Evolutionary conservation across 2,113 vertebrate genomes (phyloP).

Genomic region (Psilopsiagon aymara): DNA sequence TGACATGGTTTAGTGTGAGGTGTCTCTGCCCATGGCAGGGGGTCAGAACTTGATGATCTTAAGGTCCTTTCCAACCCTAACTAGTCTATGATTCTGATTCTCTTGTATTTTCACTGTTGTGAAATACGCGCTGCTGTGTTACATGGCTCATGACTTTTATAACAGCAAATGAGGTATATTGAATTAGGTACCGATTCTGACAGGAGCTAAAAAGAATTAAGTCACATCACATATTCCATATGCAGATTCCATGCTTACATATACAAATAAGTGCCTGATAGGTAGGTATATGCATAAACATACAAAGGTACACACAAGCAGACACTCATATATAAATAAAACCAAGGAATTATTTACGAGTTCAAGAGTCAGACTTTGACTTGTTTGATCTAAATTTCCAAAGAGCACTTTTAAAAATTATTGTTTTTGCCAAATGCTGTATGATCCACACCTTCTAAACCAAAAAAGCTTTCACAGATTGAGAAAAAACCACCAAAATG

Average conservation of each 20-base stretch:
- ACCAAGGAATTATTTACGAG: accelerated
- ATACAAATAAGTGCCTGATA: not conserved
- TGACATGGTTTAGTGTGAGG: too few relatives aligned
- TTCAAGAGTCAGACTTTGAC: not conserved
- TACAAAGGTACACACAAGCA: not conserved
- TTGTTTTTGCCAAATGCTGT: not conserved
- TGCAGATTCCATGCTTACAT: not conserved
- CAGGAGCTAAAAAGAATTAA: not conserved
- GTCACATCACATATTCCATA: not conserved
- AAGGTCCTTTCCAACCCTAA: too few relatives aligned
- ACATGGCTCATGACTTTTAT: not conserved
- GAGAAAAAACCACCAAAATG: not conserved
- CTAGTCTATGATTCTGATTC: too few relatives aligned
- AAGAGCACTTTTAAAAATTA: not conserved
- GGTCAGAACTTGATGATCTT: too few relatives aligned
- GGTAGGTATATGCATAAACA: not conserved
- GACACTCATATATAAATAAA: not conserved
- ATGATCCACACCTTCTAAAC: not conserved
- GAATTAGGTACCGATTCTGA: not conserved
- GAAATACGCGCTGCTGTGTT: not conserved
- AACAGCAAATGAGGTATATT: not conserved
- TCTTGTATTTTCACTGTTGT: not conserved
- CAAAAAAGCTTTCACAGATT: not conserved
- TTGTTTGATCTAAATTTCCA: not conserved
- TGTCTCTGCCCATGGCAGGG: too few relatives aligned